A percentile compares a stretch with the other conserved stretches of the same genome.
These are phyloP conservation scores for Cricetomys ansorgei DNA, from an alignment of 2,113 vertebrate species.

Conservation along the genomic window DNA sequence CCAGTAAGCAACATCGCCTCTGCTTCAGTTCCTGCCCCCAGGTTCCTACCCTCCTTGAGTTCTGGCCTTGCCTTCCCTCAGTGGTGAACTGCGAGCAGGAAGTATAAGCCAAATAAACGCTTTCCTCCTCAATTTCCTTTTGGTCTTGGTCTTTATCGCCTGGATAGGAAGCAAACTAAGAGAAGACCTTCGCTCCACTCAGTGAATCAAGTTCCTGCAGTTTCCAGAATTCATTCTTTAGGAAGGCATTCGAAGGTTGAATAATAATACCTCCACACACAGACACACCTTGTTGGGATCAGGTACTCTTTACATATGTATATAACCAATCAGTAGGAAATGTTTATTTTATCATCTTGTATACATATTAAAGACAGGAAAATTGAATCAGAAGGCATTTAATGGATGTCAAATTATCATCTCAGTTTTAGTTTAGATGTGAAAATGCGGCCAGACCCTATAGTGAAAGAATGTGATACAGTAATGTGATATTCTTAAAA, in stretches of 20 bases:
- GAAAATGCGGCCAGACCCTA: neutral
- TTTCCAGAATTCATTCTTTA: neutral
- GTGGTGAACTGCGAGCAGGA: neutral
- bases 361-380: neutral
- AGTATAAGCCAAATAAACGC: neutral
- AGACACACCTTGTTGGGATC: neutral
- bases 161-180: neutral
- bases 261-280: neutral
- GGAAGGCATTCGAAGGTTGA: neutral
- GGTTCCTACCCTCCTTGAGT: neutral
- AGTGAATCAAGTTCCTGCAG: neutral
- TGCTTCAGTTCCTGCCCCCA: neutral
- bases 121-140: neutral
- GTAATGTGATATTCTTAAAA: slow-evolving; percentile 23
- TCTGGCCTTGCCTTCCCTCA: neutral
- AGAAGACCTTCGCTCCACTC: neutral
- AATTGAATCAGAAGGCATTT: slow-evolving; percentile 36
- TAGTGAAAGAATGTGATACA: neutral
- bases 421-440: slow-evolving; percentile 60
- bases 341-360: slow-evolving; percentile 44
- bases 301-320: neutral
- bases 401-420: slow-evolving; percentile 10
- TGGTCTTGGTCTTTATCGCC: no score
- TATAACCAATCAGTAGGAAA: neutral
- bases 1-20: no score